These are phyloP conservation scores for Phalacrocorax pelagicus DNA, from an alignment of 2,113 vertebrate genomes.

Conservation along the genomic window DNA sequence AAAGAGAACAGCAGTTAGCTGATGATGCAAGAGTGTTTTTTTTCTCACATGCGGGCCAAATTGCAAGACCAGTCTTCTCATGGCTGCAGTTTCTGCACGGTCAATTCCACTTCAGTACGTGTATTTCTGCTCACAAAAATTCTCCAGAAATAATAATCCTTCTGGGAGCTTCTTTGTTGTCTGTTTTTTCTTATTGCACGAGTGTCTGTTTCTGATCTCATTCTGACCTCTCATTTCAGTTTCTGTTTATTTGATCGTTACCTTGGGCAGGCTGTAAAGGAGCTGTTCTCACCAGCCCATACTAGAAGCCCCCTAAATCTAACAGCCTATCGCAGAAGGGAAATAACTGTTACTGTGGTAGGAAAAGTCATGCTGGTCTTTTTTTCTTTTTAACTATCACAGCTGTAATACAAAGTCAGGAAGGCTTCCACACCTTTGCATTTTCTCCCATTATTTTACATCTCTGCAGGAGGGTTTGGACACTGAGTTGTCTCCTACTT, in stretches of 20 bases:
- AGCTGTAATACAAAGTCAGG: background rate
- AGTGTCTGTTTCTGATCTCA: background rate
- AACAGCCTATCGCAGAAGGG: background rate
- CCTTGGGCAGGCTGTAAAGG: background rate
- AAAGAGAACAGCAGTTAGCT: background rate
- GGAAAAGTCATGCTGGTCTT: background rate
- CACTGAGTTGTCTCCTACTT: background rate
- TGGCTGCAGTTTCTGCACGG: fast-evolving
- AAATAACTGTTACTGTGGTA: background rate
- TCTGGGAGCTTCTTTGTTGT: background rate
- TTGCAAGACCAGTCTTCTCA: background rate
- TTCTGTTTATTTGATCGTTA: background rate
- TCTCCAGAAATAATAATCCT: background rate
- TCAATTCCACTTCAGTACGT: background rate
- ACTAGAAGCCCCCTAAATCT: background rate
- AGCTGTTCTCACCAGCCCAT: background rate
- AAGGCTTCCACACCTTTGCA: background rate
- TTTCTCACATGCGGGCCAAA: background rate
- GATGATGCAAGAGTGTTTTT: too few species aligned
- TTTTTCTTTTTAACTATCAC: background rate
- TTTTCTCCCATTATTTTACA: background rate
- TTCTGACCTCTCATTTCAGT: background rate
- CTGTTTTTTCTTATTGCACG: background rate
- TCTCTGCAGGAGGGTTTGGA: background rate
- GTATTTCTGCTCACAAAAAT: background rate